Base-by-base conservation (phyloP, 2,888 invertebrate genomes). In the Spodoptera littoralis region DNA sequence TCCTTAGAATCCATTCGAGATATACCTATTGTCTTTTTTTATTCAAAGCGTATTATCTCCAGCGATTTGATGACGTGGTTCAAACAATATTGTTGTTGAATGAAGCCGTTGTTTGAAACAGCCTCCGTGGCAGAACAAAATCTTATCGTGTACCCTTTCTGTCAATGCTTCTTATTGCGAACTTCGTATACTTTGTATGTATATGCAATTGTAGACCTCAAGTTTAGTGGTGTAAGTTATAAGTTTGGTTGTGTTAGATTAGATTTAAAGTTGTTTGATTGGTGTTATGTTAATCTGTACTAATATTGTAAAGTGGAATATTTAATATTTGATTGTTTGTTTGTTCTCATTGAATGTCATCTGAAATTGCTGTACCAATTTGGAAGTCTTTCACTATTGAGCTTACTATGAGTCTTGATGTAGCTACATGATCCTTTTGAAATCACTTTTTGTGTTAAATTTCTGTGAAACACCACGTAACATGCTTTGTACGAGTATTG, bases 131-230 rank as follows among this genome's bases (percentile, higher is more conserved):
- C 75, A 76, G 76, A 85, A 86, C 84, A 84, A 85, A 88, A 82
- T 85, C 84, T 89, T 90, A 89, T 90, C 89, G 86, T 75, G 75
- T 81, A 75, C 65, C 87, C 86, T 84, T 88, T 90, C 82, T 87
- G 84, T 90, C 86, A 85, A 85, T 86, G 87, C 80, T 85, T 83
- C 89, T 90, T 90, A 89, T 90, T 87, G 85, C 84, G 84, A 85
- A 88, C 84, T 84, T 81, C 73, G 82, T 83, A 89, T 85, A 88
- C 88, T 91, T 89, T 90, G 85, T 18, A 18, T 87, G 80, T 84
- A 85, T 85, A 18, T 81, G 80, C 84, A 84, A 87, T 89, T 88
- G 89, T 90, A 79, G 84, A 83, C 78, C 76, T 81, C 78, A 49
- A 22, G 56, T 63, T 59, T 48, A 48, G 24, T 11, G 6, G 72